Evolutionary conservation across 2,113 vertebrate genomes (phyloP).

Genomic region (Solenodon paradoxus): DNA sequence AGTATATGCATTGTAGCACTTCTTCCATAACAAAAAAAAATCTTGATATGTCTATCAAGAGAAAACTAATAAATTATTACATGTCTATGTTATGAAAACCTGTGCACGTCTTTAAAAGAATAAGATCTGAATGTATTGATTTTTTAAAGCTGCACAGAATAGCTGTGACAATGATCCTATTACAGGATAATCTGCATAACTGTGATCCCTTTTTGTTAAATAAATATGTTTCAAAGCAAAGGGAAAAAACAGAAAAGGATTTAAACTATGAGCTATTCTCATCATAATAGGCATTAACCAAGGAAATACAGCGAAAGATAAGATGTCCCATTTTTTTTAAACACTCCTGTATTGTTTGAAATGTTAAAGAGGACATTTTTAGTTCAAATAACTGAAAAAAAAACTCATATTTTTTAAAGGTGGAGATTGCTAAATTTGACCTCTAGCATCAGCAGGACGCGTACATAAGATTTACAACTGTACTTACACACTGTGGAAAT

Average conservation of each 20-base stretch:
- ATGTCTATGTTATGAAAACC: neutral
- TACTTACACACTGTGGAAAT: neutral
- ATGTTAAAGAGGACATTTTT: neutral
- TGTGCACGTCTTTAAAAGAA: neutral
- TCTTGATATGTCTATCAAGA: neutral
- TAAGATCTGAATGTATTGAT: neutral
- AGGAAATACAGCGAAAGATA: neutral
- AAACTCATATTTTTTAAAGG: neutral
- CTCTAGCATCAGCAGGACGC: neutral
- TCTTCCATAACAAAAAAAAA: neutral
- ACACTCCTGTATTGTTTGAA: neutral
- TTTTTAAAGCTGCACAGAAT: neutral
- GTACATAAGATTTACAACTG: neutral
- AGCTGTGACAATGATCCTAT: neutral
- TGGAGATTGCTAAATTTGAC: neutral
- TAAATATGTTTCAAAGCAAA: neutral
- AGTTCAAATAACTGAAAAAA: neutral
- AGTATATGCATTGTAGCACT: neutral
- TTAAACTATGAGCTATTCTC: neutral
- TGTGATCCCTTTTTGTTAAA: neutral
- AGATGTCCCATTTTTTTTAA: neutral
- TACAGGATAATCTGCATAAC: neutral
- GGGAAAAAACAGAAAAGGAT: constrained; percentile 11
- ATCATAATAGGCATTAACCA: neutral
- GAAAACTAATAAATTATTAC: neutral